Evolutionary conservation across 2,113 vertebrate species (phyloP).

Genomic region (Colistium nudipinnis): DNA sequence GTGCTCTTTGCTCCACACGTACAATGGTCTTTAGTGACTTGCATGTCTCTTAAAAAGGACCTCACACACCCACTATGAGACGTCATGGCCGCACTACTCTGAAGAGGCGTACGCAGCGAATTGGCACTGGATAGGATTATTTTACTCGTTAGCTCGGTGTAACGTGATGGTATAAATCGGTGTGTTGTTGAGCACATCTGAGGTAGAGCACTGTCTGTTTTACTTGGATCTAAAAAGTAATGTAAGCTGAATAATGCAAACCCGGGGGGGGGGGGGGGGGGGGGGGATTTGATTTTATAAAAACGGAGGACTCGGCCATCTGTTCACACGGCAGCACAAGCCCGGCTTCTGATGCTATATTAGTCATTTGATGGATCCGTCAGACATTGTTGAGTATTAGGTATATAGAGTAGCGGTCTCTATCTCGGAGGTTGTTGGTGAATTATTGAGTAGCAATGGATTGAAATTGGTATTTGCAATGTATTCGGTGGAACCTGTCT

Average conservation of each 20-base stretch:
- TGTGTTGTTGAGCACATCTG: conserved; percentile 45
- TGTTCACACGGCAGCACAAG: conserved; percentile 56
- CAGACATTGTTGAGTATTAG: conserved; percentile 78
- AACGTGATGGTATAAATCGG: conserved; percentile 24
- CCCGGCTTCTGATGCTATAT: conserved; percentile 71
- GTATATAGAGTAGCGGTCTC: conserved; percentile 79
- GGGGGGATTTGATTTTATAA: conserved; percentile 18
- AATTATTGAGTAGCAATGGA: conserved; percentile 78
- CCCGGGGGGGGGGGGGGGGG: conserved; percentile 22
- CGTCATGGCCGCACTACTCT: conserved; percentile 10
- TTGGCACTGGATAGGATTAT: conserved; percentile 32
- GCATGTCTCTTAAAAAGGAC: conserved; percentile 39
- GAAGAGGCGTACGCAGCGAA: conserved; percentile 12
- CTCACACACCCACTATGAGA: neutral
- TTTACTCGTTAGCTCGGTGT: conserved; percentile 35
- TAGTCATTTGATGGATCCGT: conserved; percentile 68
- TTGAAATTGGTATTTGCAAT: conserved; percentile 72
- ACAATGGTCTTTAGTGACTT: conserved; percentile 62
- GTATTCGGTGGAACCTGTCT: conserved; percentile 74
- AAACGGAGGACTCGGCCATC: neutral
- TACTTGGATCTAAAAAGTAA: conserved; percentile 27
- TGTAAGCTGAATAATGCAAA: conserved; percentile 55
- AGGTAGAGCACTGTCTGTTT: conserved; percentile 45
- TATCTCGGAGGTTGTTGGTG: conserved; percentile 79
- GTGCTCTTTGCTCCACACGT: conserved; percentile 74